These are phyloP conservation scores for Cephus pygmeus DNA, from an alignment of 2,888 invertebrate species.

Conservation along the genomic window DNA sequence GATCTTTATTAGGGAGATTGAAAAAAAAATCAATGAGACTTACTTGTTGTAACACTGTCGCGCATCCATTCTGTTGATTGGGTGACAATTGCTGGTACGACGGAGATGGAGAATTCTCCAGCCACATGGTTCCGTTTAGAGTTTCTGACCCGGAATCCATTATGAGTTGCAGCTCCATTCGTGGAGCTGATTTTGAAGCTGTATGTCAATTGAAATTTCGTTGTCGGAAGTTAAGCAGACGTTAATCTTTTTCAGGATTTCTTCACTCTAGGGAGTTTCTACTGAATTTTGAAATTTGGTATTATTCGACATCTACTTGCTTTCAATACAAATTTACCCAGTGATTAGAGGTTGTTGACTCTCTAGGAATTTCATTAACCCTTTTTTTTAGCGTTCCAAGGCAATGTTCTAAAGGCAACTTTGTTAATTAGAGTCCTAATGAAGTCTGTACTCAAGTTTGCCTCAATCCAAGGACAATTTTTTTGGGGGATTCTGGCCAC, in stretches of 20 bases:
- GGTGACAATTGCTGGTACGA: slow-evolving; percentile 58
- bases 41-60: slow-evolving; percentile 56
- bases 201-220: not conserved
- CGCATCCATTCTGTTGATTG: slow-evolving; percentile 51
- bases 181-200: slow-evolving; percentile 13
- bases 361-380: not conserved
- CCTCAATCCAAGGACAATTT: not conserved
- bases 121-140: slow-evolving; percentile 57
- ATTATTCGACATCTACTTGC: not conserved
- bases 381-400: not conserved
- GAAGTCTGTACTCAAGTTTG: not conserved
- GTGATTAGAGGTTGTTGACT: not conserved
- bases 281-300: not conserved
- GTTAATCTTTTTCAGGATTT: not conserved
- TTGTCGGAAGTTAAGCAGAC: not conserved
- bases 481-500: not conserved
- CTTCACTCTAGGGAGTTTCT: not conserved
- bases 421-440: not conserved
- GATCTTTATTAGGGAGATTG: not conserved
- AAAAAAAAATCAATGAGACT: slow-evolving; percentile 29
- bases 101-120: slow-evolving; percentile 51
- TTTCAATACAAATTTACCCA: not conserved
- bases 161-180: slow-evolving; percentile 58
- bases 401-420: not conserved
- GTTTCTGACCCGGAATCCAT: slow-evolving; percentile 59